A percentile compares a stretch with the other conserved stretches of the same genome.
Evolutionary conservation across 2,797 vertebrate species (phyloP).

Genomic region (Anomalospiza imberbis): DNA sequence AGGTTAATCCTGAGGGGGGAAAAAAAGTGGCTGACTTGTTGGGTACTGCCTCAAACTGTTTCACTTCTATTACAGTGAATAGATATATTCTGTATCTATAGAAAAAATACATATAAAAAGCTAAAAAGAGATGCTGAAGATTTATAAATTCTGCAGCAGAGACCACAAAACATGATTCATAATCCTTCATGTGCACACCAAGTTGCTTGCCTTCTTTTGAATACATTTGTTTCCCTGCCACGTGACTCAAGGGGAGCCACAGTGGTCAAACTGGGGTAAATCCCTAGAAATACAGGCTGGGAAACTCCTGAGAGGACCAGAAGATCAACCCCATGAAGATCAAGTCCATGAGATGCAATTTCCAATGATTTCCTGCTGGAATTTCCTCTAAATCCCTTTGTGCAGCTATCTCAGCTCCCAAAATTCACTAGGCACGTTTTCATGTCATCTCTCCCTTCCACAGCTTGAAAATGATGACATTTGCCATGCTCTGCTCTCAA

Average conservation of each 20-base stretch:
- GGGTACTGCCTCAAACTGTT: background rate
- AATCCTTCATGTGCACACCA: background rate
- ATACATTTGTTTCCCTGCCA: background rate
- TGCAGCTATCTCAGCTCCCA: background rate
- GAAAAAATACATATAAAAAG: background rate
- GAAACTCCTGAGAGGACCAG: background rate
- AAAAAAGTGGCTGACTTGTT: background rate
- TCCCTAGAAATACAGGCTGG: background rate
- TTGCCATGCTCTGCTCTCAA: background rate
- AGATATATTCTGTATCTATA: background rate
- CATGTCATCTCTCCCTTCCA: background rate
- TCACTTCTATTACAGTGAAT: background rate
- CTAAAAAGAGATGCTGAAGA: background rate
- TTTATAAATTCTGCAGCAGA: background rate
- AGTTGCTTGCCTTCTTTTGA: background rate
- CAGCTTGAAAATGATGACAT: background rate
- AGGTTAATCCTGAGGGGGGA: background rate
- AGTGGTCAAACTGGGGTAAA: background rate
- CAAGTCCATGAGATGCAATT: background rate
- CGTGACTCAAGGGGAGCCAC: background rate
- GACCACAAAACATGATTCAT: background rate
- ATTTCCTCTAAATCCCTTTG: background rate
- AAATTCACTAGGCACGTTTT: background rate
- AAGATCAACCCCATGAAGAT: background rate
- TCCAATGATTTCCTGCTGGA: background rate